A percentile compares a stretch with the other conserved stretches of the same genome.
These are phyloP conservation scores for Drosophila chauvacae DNA, from an alignment of 1,140 invertebrate species.

Conservation along the genomic window DNA sequence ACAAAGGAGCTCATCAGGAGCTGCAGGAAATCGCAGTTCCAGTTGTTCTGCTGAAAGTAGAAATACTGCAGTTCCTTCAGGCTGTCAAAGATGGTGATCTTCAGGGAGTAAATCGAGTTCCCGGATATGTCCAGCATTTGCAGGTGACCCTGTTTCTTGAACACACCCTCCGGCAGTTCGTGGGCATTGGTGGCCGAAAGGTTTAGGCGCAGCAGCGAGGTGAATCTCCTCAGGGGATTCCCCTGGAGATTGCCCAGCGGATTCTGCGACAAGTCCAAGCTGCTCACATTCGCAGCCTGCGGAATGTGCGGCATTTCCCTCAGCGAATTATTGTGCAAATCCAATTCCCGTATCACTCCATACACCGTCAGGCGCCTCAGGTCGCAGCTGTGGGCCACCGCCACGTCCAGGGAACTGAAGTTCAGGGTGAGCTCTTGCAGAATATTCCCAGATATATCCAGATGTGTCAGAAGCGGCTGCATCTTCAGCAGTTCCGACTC, in stretches of 20 bases:
- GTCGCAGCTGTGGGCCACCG: slow-evolving; percentile 67
- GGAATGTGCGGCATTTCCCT: slow-evolving; percentile 74
- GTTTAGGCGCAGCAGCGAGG: slow-evolving; percentile 64
- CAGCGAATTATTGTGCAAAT: slow-evolving; percentile 81
- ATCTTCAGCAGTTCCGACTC: slow-evolving; percentile 75
- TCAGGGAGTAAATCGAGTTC: slow-evolving; percentile 73
- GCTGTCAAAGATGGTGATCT: slow-evolving; percentile 76
- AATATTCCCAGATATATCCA: slow-evolving; percentile 77
- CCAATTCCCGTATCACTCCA: slow-evolving; percentile 63
- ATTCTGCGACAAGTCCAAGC: slow-evolving; percentile 74
- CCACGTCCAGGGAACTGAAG: slow-evolving; percentile 60
- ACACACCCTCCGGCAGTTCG: slow-evolving; percentile 71
- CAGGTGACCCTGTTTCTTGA: slow-evolving; percentile 74
- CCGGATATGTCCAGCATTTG: slow-evolving; percentile 76
- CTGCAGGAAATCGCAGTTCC: slow-evolving; percentile 82
- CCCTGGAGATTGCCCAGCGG: slow-evolving; percentile 73
- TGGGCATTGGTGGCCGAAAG: slow-evolving; percentile 66
- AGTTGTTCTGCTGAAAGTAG: slow-evolving; percentile 83
- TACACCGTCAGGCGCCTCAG: slow-evolving; percentile 67
- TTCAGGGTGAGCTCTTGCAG: slow-evolving; percentile 76
- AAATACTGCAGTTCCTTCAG: slow-evolving; percentile 80
- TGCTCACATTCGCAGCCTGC: slow-evolving; percentile 68
- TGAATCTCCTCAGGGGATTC: slow-evolving; percentile 71
- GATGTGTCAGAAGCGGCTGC: slow-evolving; percentile 49
- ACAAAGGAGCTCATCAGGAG: slow-evolving; percentile 79